Evolutionary conservation across 2,113 vertebrate species (phyloP), one percentile per base, ranked within the genome.

Genomic region (Platichthys stellatus): DNA sequence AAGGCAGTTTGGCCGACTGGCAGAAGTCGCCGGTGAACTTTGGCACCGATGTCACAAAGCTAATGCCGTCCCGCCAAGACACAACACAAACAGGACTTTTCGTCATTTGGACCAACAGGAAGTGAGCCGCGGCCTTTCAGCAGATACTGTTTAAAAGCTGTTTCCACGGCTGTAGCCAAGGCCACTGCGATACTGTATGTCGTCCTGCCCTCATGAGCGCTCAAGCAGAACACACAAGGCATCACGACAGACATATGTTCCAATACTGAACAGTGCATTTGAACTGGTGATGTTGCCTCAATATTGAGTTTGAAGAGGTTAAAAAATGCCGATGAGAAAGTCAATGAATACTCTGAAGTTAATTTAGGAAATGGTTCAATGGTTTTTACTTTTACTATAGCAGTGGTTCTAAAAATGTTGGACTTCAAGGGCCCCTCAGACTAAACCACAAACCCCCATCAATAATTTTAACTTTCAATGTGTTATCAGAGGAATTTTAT

Each of bases 11-110:
- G 78, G 78, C 26, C 40, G 3, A 80, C 79, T 67, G 76, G 83
- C 70, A 81, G 80, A 82, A 88, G 84, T 74, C 3, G 28, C 62
- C 62, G 18, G 58, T 86, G 83, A 89, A 89, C 83, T 91, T 83
- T 89, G 82, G 75, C 85, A 78, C 63, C 49, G 40, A 38, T 45
- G 75, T 79, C 66, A 67, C 63, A 63, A 60, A 18, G 68, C 74
- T 4, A 68, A 69, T n/a, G 15, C 45, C 4, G 82, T 82, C 72
- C 62, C 8, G 35, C 63, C 63, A 49, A 76, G 79, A 59, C 35
- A 18, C 23, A 3, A 72, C 65, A 63, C 26, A 63, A 82, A 74
- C 74, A 68, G 8, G 15, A 57, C 45, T 31, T 21, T 8, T 35
- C 58, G 13, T n/a, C 62, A 62, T 72, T 62, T 61, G 38, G 31